Conservation (phyloP, 2,113 vertebrate species). For the Arizona elegans region DNA sequence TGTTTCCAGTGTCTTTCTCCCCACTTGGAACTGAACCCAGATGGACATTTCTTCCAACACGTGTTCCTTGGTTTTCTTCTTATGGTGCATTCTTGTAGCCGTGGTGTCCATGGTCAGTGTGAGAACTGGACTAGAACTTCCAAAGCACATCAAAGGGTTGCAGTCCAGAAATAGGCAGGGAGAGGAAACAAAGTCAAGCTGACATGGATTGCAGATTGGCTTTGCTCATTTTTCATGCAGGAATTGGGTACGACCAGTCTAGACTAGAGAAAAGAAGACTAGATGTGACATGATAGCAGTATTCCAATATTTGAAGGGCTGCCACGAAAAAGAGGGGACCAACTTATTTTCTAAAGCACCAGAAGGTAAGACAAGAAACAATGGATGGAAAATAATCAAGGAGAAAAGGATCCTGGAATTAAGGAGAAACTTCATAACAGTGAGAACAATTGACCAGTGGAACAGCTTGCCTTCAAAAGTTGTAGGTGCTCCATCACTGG, state of each 20-base stretch:
- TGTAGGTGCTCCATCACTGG: background rate
- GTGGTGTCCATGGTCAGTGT: background rate
- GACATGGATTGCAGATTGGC: background rate
- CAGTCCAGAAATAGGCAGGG: background rate
- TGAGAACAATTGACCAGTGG: background rate
- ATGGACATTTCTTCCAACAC: no score
- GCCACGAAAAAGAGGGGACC: background rate
- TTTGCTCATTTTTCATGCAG: background rate
- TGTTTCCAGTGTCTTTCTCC: no score
- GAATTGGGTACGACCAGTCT: background rate
- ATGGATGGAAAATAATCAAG: background rate
- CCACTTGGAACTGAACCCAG: no score
- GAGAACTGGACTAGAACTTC: background rate
- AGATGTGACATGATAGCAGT: background rate
- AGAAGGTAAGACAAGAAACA: background rate
- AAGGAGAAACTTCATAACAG: background rate
- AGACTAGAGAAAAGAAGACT: background rate
- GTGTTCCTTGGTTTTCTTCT: background rate
- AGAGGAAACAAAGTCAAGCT: background rate
- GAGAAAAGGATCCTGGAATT: background rate
- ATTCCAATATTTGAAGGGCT: background rate
- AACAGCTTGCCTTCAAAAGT: background rate
- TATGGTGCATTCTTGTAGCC: background rate
- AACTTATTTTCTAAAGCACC: background rate
- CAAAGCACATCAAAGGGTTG: background rate